Evolutionary conservation across 2,797 vertebrate species (phyloP), one percentile per base, ranked within the genome.

Genomic region (Gymnocypris eckloni): DNA sequence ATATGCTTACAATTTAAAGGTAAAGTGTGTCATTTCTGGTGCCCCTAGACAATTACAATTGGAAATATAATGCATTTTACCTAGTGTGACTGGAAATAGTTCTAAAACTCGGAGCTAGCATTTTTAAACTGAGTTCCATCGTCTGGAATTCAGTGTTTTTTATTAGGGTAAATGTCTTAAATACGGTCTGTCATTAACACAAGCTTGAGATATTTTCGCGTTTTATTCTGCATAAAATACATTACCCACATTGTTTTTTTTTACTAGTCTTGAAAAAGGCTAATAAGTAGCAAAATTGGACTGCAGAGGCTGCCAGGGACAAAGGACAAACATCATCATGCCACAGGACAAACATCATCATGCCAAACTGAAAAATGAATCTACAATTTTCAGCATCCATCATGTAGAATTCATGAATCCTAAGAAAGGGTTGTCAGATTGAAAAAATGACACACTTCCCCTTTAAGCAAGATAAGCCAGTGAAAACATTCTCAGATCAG

Each of bases 401-500:
- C 11, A 69, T 6, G n/a, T 28, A 28, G 4, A 52, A 50, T 52
- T 52, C 11, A 18, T 12, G 28, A 52, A 25, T 16, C n/a, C 43
- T 16, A 54, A 52, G 10, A 18, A 80, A 61, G 25, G 22, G 22
- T 39, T 28, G 33, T 41, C n/a, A 54, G 28, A 18, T 28, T 1
- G 10, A 76, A 66, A 11, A 43, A 69, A 56, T 20, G 13, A 72
- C 77, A 85, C 76, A 85, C 76, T 72, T 61, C 41, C 50, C 41
- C 76, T 80, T 72, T 85, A 77, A 79, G 4, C 22, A 39, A 83
- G 33, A 79, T 20, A 76, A 75, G 59, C 43, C n/a, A 73, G 52
- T 64, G 10, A 70, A 77, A 28, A 64, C 15, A 61, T 79, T 85
- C 66, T 56, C 41, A 20, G 18, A 71, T 72, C 28, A 6, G 22